Percentiles rank a stretch among this genome's conserved stretches.
Conservation (phyloP, 2,888 invertebrate genomes). For the Drosophila subsilvestris region DNA sequence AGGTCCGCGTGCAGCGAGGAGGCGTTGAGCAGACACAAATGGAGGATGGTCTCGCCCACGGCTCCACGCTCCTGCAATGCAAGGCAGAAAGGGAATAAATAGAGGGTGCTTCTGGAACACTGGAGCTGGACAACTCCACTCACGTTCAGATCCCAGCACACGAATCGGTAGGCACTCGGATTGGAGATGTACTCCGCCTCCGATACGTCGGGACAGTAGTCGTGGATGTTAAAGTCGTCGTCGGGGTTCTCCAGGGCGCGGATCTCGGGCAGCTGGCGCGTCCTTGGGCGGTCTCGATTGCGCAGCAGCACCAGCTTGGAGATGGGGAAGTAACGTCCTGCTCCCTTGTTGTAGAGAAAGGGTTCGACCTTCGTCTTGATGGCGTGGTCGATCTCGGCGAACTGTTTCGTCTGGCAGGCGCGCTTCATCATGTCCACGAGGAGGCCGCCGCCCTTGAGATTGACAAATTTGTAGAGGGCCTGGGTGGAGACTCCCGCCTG, state of each 20-base stretch:
- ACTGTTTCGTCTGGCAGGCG: constrained; percentile 94
- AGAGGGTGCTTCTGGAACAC: constrained; percentile 51
- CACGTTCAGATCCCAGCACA: constrained; percentile 95
- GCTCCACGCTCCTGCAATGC: constrained; percentile 91
- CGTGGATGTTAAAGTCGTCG: constrained; percentile 92
- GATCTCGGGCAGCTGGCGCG: constrained; percentile 91
- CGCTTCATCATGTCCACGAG: constrained; percentile 96
- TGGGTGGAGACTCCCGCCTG: constrained; percentile 95
- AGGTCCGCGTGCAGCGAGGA: constrained; percentile 96
- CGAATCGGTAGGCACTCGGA: constrained; percentile 90
- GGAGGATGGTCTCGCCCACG: constrained; percentile 97
- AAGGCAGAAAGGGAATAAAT: background rate
- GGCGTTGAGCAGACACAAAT: constrained; percentile 95
- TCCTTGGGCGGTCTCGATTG: constrained; percentile 92
- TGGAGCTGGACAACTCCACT: constrained; percentile 26
- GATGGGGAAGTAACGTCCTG: constrained; percentile 95
- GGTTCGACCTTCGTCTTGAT: constrained; percentile 96
- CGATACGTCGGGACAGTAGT: constrained; percentile 88
- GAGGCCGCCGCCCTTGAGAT: constrained; percentile 97
- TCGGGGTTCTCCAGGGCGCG: constrained; percentile 93
- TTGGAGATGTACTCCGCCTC: constrained; percentile 87
- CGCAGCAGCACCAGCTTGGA: constrained; percentile 93
- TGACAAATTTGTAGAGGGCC: constrained; percentile 93
- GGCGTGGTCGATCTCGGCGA: constrained; percentile 95
- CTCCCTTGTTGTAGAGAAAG: constrained; percentile 96